phyloP scores from a whole-genome alignment of 2,797 vertebrate species.

The Leptodactylus fallax region DNA sequence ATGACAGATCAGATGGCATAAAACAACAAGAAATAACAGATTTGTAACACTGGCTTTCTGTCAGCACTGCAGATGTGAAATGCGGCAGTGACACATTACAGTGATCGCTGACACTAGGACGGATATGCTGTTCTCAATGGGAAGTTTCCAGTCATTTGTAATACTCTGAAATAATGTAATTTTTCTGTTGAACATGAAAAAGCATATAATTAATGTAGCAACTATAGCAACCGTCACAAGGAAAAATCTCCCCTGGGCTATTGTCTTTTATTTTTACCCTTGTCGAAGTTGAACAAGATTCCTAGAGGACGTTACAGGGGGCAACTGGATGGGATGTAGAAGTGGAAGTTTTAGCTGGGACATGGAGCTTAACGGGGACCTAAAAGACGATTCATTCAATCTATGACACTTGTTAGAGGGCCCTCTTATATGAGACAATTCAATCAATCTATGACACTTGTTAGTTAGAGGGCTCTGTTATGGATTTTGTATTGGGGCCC shows the following conservation, averaged over 20 bases:
- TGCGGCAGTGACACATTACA: conserved; percentile 25
- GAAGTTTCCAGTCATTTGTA: background rate
- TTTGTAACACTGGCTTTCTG: background rate
- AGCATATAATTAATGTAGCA: no score
- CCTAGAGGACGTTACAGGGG: background rate
- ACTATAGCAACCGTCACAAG: no score
- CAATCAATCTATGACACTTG: no score
- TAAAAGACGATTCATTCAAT: background rate
- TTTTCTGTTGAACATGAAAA: background rate
- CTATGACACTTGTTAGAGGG: no score
- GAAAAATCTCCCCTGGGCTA: background rate
- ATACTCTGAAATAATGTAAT: background rate
- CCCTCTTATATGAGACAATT: no score
- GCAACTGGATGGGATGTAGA: background rate
- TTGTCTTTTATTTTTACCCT: background rate
- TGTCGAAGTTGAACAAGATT: background rate
- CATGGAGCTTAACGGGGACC: background rate
- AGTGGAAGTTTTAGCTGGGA: background rate
- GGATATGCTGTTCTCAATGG: no score
- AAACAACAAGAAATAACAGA: background rate
- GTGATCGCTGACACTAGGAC: background rate
- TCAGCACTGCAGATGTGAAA: conserved; percentile 44
- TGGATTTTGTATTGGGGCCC: no score
- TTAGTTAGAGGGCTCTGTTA: no score
- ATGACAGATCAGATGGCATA: background rate